Conservation (phyloP, 2,797 vertebrate genomes). For the Neoniphon sammara region DNA sequence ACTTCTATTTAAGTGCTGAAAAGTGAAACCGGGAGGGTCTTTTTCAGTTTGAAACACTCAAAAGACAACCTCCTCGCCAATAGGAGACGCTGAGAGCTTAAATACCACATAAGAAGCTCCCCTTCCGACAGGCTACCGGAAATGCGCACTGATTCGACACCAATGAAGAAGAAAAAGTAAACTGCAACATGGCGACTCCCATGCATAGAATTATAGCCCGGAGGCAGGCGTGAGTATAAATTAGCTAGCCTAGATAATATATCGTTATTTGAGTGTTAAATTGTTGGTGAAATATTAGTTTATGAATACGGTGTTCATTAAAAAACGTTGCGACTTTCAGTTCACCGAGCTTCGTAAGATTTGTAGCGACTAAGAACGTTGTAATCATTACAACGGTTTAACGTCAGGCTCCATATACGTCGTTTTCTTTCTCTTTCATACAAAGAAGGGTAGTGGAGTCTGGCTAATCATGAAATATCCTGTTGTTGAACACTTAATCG, state of each 20-base stretch:
- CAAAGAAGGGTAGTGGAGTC: accelerated
- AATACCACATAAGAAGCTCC: too few species aligned
- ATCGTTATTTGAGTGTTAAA: accelerated
- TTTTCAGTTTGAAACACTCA: too few species aligned
- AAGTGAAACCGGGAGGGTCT: too few species aligned
- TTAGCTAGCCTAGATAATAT: background rate
- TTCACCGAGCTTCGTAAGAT: background rate
- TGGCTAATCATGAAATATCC: background rate
- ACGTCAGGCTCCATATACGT: background rate
- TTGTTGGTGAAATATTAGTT: background rate
- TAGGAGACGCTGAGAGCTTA: background rate
- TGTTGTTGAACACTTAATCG: background rate
- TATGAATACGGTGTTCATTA: accelerated
- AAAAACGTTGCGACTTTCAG: background rate
- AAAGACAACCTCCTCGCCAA: accelerated
- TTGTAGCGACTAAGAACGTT: too few species aligned
- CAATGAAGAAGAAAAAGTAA: slow-evolving; percentile 68
- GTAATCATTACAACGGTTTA: background rate
- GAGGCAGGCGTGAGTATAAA: slow-evolving; percentile 90
- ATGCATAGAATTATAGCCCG: slow-evolving; percentile 97
- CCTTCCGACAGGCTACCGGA: slow-evolving; percentile 24
- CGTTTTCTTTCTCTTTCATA: slow-evolving; percentile 9
- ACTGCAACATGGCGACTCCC: slow-evolving; percentile 94
- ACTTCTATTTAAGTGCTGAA: too few species aligned
- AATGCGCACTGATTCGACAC: background rate